Percentiles rank a stretch among this genome's conserved stretches.
phyloP scores from a whole-genome alignment of 2,797 vertebrate genomes.

The Gambusia yucatana region DNA sequence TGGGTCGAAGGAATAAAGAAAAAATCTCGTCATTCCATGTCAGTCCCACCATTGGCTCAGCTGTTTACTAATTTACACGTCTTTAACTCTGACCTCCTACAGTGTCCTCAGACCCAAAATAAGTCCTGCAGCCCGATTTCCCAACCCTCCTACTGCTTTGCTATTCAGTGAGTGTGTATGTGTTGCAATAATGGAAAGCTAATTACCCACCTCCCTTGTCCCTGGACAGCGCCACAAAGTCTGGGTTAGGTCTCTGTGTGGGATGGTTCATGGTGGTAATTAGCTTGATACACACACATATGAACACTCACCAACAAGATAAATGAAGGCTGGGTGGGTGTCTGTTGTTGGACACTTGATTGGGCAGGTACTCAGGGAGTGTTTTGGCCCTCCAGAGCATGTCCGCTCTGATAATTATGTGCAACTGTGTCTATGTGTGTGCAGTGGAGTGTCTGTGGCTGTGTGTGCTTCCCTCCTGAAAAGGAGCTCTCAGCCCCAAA shows the following conservation, averaged over 20 bases:
- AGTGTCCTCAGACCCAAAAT: constrained; percentile 49
- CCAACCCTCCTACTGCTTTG: constrained; percentile 42
- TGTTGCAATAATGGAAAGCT: constrained; percentile 84
- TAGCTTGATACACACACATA: constrained; percentile 85
- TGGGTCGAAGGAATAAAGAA: constrained; percentile 2
- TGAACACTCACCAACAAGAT: constrained; percentile 88
- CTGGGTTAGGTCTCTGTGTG: constrained; percentile 88
- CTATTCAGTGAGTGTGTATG: constrained; percentile 34
- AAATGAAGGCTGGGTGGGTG: constrained; percentile 89
- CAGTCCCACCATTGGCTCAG: constrained; percentile 5
- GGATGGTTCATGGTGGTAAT: constrained; percentile 87
- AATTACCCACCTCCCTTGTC: constrained; percentile 85
- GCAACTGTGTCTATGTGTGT: constrained; percentile 55
- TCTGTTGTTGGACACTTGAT: constrained; percentile 86
- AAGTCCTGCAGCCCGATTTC: constrained; percentile 46
- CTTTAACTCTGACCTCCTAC: constrained; percentile 65
- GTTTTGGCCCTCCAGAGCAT: constrained; percentile 82
- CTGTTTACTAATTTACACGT: constrained; percentile 33
- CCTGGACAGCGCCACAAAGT: constrained; percentile 90
- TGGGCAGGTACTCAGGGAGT: constrained; percentile 83
- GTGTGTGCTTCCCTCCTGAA: constrained; percentile 76
- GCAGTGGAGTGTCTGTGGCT: constrained; percentile 34
- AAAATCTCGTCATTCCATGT: constrained; percentile 7
- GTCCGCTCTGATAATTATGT: constrained; percentile 91
- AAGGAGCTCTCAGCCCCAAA: constrained; percentile 87